phyloP scores from a whole-genome alignment of 1,140 invertebrate species.

The Phthorimaea operculella region DNA sequence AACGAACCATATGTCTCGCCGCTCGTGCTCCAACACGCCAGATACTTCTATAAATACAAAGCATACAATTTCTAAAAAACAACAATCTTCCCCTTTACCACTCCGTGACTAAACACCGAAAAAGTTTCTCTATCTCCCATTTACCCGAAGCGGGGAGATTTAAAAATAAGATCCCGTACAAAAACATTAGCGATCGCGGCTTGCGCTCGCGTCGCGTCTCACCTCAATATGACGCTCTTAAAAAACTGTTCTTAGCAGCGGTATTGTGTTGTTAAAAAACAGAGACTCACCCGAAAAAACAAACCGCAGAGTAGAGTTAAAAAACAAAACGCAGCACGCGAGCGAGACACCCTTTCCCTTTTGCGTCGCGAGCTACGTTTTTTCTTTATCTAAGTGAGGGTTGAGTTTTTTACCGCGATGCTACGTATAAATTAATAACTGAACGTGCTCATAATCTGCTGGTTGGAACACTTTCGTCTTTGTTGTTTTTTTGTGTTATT shows the following conservation, averaged over 20 bases:
- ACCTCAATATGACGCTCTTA: constrained; percentile 60
- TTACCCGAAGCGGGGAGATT: constrained; percentile 41
- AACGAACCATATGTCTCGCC: constrained; percentile 39
- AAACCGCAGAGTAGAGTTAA: constrained; percentile 61
- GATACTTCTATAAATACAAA: constrained; percentile 26
- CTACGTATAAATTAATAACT: constrained; percentile 67
- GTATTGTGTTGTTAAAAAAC: constrained; percentile 66
- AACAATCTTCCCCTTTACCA: constrained; percentile 37
- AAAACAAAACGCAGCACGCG: constrained; percentile 64
- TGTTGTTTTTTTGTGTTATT: constrained; percentile 54
- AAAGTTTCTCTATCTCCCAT: constrained; percentile 41
- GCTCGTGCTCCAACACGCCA: constrained; percentile 24
- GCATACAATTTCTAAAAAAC: constrained; percentile 23
- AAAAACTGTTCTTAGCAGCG: constrained; percentile 59
- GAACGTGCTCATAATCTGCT: constrained; percentile 65
- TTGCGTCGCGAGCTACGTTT: constrained; percentile 63
- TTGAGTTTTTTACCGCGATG: constrained; percentile 60
- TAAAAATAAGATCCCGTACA: constrained; percentile 46
- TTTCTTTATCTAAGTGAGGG: constrained; percentile 53
- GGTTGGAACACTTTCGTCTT: constrained; percentile 64
- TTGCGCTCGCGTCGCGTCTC: constrained; percentile 29
- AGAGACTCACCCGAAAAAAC: constrained; percentile 56
- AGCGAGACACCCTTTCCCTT: constrained; percentile 66
- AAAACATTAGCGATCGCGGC: constrained; percentile 43
- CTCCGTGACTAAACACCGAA: constrained; percentile 54